phyloP scores from a whole-genome alignment of 2,113 vertebrate species.

The Apteryx mantelli region DNA sequence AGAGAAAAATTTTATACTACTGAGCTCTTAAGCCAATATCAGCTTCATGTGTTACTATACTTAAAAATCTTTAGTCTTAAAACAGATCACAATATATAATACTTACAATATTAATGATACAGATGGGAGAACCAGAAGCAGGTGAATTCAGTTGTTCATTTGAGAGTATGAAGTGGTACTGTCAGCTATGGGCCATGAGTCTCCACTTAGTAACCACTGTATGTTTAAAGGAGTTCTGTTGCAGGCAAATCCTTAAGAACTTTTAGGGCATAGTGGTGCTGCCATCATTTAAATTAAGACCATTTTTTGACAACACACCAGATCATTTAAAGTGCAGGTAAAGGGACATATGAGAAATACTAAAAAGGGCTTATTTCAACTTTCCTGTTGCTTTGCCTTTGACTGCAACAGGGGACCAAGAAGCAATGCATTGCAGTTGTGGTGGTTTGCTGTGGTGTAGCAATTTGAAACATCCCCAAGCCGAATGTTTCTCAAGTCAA shows the following conservation, averaged over 20 bases:
- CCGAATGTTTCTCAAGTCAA: not conserved
- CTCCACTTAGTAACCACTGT: not conserved
- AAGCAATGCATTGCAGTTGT: not conserved
- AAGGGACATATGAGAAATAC: not conserved
- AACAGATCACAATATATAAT: not conserved
- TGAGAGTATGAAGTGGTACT: not conserved
- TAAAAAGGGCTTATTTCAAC: not conserved
- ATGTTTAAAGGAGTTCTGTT: not conserved
- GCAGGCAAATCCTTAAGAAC: not conserved
- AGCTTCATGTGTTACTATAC: not conserved
- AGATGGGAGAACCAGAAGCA: not conserved
- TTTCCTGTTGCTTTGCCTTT: not conserved
- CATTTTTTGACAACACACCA: not conserved
- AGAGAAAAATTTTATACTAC: not conserved
- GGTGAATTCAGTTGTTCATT: not conserved
- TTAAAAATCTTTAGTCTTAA: slow-evolving; percentile 6
- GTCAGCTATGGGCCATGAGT: not conserved
- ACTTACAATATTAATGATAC: not conserved
- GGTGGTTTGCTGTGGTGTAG: not conserved
- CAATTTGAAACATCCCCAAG: not conserved
- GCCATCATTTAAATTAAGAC: not conserved
- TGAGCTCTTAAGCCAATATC: slow-evolving; percentile 29
- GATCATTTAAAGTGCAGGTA: not conserved
- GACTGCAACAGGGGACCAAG: not conserved
- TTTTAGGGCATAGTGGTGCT: not conserved